Evolutionary conservation across 2,113 vertebrate species (phyloP).

Genomic region (Myrmecobius fasciatus): DNA sequence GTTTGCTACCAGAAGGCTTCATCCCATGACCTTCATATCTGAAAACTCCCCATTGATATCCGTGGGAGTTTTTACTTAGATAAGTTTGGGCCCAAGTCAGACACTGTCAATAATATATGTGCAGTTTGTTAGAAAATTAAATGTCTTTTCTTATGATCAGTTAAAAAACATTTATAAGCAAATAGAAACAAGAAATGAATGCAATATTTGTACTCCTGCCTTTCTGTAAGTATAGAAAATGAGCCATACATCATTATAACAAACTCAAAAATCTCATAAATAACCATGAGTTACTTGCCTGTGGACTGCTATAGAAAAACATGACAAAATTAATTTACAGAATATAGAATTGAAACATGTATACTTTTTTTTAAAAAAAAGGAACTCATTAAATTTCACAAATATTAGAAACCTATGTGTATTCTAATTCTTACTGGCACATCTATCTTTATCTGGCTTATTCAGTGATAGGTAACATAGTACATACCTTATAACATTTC

Average conservation of each 20-base stretch:
- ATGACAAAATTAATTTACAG: constrained; percentile 7
- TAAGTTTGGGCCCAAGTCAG: neutral
- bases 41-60: neutral
- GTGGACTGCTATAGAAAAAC: neutral
- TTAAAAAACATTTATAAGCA: neutral
- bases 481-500: neutral
- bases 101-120: neutral
- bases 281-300: neutral
- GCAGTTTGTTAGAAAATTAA: constrained; percentile 35
- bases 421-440: neutral
- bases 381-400: neutral
- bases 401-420: neutral
- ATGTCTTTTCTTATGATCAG: neutral
- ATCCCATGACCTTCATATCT: neutral
- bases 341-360: neutral
- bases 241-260: neutral
- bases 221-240: constrained; percentile 6
- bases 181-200: neutral
- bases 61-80: neutral
- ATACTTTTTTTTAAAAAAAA: neutral
- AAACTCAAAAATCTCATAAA: neutral
- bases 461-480: neutral
- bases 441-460: neutral
- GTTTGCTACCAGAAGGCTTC: neutral
- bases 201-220: neutral